A percentile compares a stretch with the other conserved stretches of the same genome.
phyloP scores from a whole-genome alignment of 2,888 invertebrate species.

The Netelia melanura region DNA sequence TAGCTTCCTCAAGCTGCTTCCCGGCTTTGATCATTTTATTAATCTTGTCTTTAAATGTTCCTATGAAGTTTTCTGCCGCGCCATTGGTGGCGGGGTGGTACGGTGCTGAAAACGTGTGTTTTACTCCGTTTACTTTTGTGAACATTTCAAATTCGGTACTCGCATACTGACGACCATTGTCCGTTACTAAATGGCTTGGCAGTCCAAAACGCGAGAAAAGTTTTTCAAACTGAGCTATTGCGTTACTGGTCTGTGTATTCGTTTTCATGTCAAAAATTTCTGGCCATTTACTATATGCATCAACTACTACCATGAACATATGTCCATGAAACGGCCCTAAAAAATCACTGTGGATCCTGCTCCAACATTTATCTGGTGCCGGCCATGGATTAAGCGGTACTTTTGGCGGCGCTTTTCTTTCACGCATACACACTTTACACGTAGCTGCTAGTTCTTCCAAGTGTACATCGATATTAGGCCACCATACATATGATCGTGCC shows the following conservation, averaged over 20 bases:
- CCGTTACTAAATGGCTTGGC: constrained; percentile 27
- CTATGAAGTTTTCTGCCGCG: constrained; percentile 63
- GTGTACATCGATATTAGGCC: constrained; percentile 71
- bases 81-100: constrained; percentile 57
- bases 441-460: constrained; percentile 35
- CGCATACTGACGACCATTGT: constrained; percentile 68
- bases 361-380: constrained; percentile 66
- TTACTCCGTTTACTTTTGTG: constrained; percentile 58
- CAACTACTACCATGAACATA: constrained; percentile 69
- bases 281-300: constrained; percentile 70
- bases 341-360: constrained; percentile 69
- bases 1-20: constrained; percentile 18
- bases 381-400: constrained; percentile 64
- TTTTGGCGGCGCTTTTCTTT: constrained; percentile 61
- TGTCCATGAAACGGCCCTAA: constrained; percentile 66
- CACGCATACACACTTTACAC: constrained; percentile 65
- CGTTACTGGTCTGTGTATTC: constrained; percentile 56
- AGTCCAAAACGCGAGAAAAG: constrained; percentile 4
- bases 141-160: constrained; percentile 64
- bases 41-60: constrained; percentile 66
- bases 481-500: constrained; percentile 74
- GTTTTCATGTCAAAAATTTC: constrained; percentile 69
- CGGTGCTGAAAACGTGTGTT: constrained; percentile 61
- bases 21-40: constrained; percentile 46
- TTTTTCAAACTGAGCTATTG: constrained; percentile 20